Evolutionary conservation across 1,140 invertebrate species (phyloP), one percentile per base, ranked within the genome.

Genomic region (Apis mellifera): DNA sequence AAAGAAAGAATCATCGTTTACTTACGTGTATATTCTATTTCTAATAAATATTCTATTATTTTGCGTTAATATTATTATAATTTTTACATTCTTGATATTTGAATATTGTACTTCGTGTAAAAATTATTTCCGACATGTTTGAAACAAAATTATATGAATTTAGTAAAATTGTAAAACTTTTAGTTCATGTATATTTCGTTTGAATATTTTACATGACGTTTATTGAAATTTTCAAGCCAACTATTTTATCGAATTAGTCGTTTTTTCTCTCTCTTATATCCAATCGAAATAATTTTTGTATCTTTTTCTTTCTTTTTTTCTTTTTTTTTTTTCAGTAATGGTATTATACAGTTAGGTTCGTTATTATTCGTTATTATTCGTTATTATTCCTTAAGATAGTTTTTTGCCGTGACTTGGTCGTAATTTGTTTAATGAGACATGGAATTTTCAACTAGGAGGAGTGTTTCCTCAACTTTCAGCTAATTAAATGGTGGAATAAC

Each of bases 381-480:
- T 42, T 9, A 26, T 13, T 7, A 15, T 1, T 42, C 5, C 0
- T 42, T 7, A 42, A 48, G 50, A 9, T 5, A 12, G 17, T 26
- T 32, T 21, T 4, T 21, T 21, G 21, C 1, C 9, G 2, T n/a
- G n/a, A n/a, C n/a, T n/a, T n/a, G n/a, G 55, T 42, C 23, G 15
- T 7, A 23, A 54, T 76, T 68, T 55, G 72, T 76, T 81, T 64
- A 42, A 5, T 19, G 72, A 50, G 48, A 66, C 54, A 59, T 68
- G 64, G 64, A 76, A 82, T 82, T 82, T 82, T 82, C 79, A 82
- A 76, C 70, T 64, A 71, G 54, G n/a, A 8, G 23, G 21, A 59
- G 42, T 17, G 23, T 19, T 76, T 54, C 54, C 55, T 48, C 23
- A 42, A 76, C 48, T 82, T 68, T 0, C 5, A 60, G 26, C 19